Percentiles rank a stretch among this genome's conserved stretches.
Evolutionary conservation across 1,140 invertebrate genomes (phyloP).

Genomic region (Palaemon carinicauda): DNA sequence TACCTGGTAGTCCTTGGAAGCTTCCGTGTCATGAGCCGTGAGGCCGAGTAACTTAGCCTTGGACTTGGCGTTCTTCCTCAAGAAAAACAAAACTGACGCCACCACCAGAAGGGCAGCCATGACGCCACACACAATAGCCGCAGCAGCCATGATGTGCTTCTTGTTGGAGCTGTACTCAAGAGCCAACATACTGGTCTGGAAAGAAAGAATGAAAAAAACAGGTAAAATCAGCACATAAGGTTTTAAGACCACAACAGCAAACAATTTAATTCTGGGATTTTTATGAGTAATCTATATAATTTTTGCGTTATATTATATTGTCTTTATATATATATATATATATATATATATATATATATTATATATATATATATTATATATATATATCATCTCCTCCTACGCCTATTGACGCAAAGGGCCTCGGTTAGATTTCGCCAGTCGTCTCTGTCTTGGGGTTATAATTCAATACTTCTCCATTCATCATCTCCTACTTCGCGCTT

Average conservation of each 20-base stretch:
- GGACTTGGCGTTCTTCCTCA: slow-evolving; percentile 76
- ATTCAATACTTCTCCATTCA: too few species aligned
- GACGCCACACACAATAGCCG: slow-evolving; percentile 64
- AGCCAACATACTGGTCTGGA: slow-evolving; percentile 12
- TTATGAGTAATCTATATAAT: too few species aligned
- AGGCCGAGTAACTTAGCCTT: slow-evolving; percentile 74
- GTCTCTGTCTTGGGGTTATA: too few species aligned
- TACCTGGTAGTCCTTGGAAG: slow-evolving; percentile 92
- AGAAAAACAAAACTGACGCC: slow-evolving; percentile 74
- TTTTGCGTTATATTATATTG: too few species aligned
- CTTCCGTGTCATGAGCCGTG: slow-evolving; percentile 81
- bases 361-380: too few species aligned
- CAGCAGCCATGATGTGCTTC: slow-evolving; percentile 36
- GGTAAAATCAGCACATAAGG: not conserved
- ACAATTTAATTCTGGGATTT: too few species aligned
- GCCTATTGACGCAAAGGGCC: too few species aligned
- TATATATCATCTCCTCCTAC: too few species aligned
- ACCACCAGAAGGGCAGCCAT: slow-evolving; percentile 76
- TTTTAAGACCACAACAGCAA: too few species aligned
- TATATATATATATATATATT: too few species aligned
- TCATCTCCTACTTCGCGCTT: too few species aligned
- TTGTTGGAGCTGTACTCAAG: slow-evolving; percentile 12
- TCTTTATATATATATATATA: not conserved
- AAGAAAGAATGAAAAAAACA: not conserved
- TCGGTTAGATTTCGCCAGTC: too few species aligned